These are phyloP conservation scores for Apamea anceps DNA, from an alignment of 2,888 invertebrate species.

Conservation along the genomic window DNA sequence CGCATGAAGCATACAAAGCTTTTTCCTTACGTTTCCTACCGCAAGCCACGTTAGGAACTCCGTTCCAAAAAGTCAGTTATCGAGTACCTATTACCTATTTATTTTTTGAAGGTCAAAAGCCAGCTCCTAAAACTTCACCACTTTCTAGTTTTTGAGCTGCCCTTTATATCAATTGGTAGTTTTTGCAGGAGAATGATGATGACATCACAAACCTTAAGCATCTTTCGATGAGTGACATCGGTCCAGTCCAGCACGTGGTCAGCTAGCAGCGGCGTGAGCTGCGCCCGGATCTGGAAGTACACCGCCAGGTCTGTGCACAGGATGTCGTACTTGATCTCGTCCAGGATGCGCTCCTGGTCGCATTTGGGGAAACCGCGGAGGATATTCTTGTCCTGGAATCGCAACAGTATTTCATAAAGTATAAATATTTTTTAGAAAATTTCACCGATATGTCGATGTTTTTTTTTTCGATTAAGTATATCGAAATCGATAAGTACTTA, in stretches of 20 bases:
- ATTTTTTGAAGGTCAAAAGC: neutral
- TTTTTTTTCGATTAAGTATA: too few species aligned
- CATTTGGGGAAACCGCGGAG: conserved; percentile 80
- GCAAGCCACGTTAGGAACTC: too few species aligned
- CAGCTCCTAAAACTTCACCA: neutral
- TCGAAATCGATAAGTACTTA: too few species aligned
- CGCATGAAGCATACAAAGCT: too few species aligned
- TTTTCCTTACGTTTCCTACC: too few species aligned
- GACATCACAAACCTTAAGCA: conserved; percentile 84
- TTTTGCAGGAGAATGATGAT: neutral
- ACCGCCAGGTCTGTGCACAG: conserved; percentile 91
- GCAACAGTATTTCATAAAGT: too few species aligned
- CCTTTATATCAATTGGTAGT: too few species aligned
- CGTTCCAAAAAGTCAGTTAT: too few species aligned
- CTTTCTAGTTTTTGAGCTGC: neutral
- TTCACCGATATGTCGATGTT: too few species aligned
- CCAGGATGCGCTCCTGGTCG: conserved; percentile 83
- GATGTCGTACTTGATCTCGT: conserved; percentile 90
- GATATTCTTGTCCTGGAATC: conserved; percentile 87
- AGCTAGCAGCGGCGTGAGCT: conserved; percentile 87
- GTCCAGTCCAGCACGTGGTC: conserved; percentile 88
- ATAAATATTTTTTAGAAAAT: too few species aligned
- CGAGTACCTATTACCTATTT: too few species aligned
- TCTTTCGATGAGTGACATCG: conserved; percentile 85
- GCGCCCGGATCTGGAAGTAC: conserved; percentile 89